phyloP scores from a whole-genome alignment of 2,113 vertebrate genomes.

The Patagioenas fasciata region DNA sequence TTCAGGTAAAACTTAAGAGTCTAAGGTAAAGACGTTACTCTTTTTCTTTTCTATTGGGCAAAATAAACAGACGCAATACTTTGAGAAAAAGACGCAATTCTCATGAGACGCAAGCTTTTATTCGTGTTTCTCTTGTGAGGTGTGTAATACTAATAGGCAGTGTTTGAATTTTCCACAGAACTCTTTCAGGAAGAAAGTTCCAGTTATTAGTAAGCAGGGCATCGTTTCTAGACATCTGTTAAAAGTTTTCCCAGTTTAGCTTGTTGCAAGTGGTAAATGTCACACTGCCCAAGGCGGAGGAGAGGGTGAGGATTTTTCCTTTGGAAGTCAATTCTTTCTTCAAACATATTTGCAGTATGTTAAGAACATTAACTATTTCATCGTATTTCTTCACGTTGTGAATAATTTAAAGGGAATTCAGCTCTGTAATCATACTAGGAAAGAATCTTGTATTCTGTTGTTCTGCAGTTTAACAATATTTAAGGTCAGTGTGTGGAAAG shows the following conservation, averaged over 20 bases:
- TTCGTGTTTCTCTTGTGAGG: neutral
- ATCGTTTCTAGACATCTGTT: neutral
- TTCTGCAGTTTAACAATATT: neutral
- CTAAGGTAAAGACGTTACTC: neutral
- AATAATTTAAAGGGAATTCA: neutral
- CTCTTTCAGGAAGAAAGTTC: neutral
- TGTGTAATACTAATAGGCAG: neutral
- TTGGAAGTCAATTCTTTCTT: neutral
- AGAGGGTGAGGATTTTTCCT: neutral
- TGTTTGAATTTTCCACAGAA: neutral
- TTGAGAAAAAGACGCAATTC: neutral
- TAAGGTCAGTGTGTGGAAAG: neutral
- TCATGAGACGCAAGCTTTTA: neutral
- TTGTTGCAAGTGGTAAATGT: slow-evolving; percentile 13
- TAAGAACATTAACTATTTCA: neutral
- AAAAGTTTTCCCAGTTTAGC: neutral
- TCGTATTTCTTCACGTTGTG: neutral
- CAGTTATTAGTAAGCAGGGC: neutral
- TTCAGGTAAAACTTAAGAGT: neutral
- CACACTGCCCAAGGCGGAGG: neutral
- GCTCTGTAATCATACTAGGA: neutral
- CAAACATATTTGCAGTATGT: neutral
- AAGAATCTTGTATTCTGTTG: neutral
- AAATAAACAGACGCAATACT: neutral
- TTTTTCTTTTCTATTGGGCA: neutral